Evolutionary conservation across 2,888 invertebrate species (phyloP).

Genomic region (Dryobotodes eremita): DNA sequence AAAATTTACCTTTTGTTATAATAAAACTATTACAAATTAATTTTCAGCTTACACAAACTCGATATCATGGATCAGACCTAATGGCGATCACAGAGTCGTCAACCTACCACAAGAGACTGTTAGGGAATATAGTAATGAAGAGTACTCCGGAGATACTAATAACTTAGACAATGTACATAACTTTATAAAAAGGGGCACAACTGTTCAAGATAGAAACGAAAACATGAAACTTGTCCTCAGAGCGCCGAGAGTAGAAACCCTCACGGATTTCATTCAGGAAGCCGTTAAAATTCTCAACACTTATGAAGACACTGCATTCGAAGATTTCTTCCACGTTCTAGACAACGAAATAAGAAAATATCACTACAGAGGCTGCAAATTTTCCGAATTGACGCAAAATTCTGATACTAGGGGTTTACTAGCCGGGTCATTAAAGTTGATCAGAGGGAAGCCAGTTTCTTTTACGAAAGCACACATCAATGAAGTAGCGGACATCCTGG

Average conservation of each 20-base stretch:
- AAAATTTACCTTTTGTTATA: background rate
- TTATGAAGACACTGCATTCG: constrained; percentile 74
- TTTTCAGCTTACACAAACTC: constrained; percentile 19
- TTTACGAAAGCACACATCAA: constrained; percentile 66
- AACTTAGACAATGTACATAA: background rate
- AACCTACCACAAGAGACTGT: background rate
- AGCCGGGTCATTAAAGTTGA: constrained; percentile 60
- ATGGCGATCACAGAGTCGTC: background rate
- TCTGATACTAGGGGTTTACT: constrained; percentile 65
- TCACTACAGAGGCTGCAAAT: constrained; percentile 72
- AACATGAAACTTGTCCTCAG: background rate
- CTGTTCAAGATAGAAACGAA: background rate
- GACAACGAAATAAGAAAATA: constrained; percentile 73
- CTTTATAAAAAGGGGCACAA: background rate
- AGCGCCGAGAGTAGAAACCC: constrained; percentile 36
- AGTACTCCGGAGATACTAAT: background rate
- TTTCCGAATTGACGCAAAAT: constrained; percentile 71
- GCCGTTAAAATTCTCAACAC: constrained; percentile 63
- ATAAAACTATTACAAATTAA: background rate
- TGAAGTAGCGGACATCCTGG: constrained; percentile 46
- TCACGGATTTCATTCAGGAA: constrained; percentile 76
- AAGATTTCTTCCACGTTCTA: constrained; percentile 67
- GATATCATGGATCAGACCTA: background rate
- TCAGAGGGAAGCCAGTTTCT: constrained; percentile 60
- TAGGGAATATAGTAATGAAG: background rate